Base-by-base conservation (phyloP, 92 coral and sea anemone species). In the Metridium senile region DNA sequence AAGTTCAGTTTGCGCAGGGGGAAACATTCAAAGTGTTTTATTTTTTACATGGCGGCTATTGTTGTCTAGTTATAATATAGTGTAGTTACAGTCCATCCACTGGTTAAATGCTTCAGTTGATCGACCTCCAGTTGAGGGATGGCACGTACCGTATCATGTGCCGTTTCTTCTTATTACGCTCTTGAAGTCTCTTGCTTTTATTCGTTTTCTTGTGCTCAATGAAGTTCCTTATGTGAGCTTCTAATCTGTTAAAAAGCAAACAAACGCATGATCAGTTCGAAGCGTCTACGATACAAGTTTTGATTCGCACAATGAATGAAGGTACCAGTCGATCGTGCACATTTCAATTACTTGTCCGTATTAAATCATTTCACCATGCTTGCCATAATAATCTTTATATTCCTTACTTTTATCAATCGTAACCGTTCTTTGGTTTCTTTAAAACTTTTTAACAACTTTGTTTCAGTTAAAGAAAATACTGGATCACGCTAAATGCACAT, bases 391-490 rank as follows among this genome's bases (percentile, higher is more conserved):
- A 30, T 54, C 43, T 10, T 9, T 9, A 1, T n/a, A 26, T 71
- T 52, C 35, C 64, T 71, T 13, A 52, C 33, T 71, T 58, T 23
- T 2, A 58, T 21, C 17, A 29, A 71, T 27, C 53, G 78, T 32
- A 73, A 57, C 28, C 65, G n/a, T 63, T 25, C 65, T 22, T 28
- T 6, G 39, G 45, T 20, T 31, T 63, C 20, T 1, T 8, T 27
- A 19, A 23, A 63, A 9, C 6, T 63, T 63, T 73, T 73, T 58
- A 45, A 73, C 46, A n/a, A 1, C 49, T 23, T n/a, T 73, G 78
- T 11, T 22, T 20, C 10, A 25, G 64, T 62, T 73, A 73, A 67
- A 31, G 67, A 73, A 73, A 73, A 58, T 73, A 73, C 47, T 54
- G 52, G 78, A 57, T 73, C 45, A 58, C 33, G n/a, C 21, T 63